These are phyloP conservation scores for Tapirus terrestris DNA, from an alignment of 2,113 vertebrate species.

Conservation along the genomic window DNA sequence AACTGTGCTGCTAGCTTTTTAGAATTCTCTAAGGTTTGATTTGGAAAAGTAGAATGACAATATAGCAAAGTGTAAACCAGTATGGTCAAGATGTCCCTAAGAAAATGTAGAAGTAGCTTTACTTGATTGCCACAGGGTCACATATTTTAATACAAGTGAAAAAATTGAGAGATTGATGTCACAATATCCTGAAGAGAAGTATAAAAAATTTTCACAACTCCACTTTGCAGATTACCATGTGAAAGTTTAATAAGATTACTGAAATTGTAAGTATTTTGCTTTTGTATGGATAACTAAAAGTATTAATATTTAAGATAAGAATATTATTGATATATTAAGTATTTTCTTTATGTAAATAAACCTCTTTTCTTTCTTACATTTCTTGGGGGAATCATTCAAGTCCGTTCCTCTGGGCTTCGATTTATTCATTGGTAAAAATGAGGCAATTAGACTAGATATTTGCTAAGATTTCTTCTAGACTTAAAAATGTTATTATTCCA, in stretches of 20 bases:
- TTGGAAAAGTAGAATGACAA: not conserved
- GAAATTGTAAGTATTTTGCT: not conserved
- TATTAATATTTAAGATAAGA: conserved; percentile 18
- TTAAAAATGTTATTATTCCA: conserved; percentile 25
- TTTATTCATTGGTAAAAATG: not conserved
- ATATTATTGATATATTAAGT: not conserved
- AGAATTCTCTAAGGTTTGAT: not conserved
- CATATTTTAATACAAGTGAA: conserved; percentile 16
- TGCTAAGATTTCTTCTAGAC: conserved; percentile 25
- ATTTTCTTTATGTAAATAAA: conserved; percentile 34
- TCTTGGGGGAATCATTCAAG: not conserved
- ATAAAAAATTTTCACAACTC: not conserved
- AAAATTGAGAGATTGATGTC: not conserved
- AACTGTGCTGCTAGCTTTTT: not conserved
- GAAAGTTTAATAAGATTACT: conserved; percentile 41
- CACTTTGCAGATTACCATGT: not conserved
- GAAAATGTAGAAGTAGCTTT: not conserved
- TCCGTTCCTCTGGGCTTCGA: not conserved
- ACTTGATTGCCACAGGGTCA: not conserved
- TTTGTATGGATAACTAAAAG: not conserved
- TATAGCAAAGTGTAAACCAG: not conserved
- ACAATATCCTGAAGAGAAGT: not conserved
- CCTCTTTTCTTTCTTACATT: not conserved
- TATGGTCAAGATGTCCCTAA: not conserved
- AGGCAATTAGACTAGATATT: conserved; percentile 13